phyloP scores from a whole-genome alignment of 1,140 invertebrate genomes.

The Chironomus striatipennis region DNA sequence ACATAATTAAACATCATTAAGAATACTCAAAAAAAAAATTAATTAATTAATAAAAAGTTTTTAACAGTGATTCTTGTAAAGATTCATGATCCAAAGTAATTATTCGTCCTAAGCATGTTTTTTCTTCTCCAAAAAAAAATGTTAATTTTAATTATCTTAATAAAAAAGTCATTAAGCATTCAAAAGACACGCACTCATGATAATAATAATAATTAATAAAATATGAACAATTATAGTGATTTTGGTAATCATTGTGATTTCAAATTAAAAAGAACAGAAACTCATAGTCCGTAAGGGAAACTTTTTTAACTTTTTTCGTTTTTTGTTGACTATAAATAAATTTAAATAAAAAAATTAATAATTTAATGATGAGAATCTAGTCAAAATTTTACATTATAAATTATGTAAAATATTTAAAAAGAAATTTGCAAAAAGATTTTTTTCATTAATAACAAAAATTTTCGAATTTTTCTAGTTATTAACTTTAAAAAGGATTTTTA shows the following conservation, averaged over 20 bases:
- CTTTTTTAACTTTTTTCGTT: neutral
- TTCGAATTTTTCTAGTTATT: conserved; percentile 13
- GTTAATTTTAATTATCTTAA: neutral
- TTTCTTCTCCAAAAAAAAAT: neutral
- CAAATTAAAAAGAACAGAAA: neutral
- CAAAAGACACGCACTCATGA: neutral
- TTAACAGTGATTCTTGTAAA: neutral
- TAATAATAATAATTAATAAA: neutral
- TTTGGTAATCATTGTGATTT: conserved; percentile 11
- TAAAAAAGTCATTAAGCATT: neutral
- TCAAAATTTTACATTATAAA: neutral
- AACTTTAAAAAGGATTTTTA: neutral
- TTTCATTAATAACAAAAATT: conserved; percentile 6
- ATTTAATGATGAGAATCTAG: neutral
- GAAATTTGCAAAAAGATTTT: neutral
- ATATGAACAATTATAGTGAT: conserved; percentile 5
- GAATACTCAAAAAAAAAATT: neutral
- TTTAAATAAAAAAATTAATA: neutral
- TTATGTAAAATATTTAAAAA: neutral
- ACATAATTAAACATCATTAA: neutral
- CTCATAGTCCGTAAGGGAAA: neutral
- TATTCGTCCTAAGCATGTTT: no score
- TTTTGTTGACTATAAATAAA: neutral
- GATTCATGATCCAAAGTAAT: neutral
- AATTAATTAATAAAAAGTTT: neutral